Evolutionary conservation across 2,113 vertebrate genomes (phyloP), one percentile per base, ranked within the genome.

Genomic region (Lipophrys pholis): DNA sequence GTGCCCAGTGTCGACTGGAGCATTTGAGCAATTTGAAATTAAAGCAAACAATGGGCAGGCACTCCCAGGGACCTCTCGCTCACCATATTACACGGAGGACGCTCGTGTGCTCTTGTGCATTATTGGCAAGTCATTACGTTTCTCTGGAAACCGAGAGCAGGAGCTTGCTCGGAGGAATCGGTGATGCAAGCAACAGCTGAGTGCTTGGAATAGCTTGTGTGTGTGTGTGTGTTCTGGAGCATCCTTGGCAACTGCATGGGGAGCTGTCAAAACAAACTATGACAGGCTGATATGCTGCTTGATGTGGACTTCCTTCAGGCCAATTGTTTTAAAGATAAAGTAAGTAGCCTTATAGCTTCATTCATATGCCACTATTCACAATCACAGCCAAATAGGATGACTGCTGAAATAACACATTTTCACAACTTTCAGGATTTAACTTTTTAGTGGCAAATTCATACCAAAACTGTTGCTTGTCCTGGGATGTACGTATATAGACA

Each of bases 1-100:
- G 80, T 82, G 82, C 87, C 86, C 88, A 90, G 87, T 92, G 90
- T 92, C 85, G 90, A 92, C 89, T 91, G 84, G 84, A 91, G 92
- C 90, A 90, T 93, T 91, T 92, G 90, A 93, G 92, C 90, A 93
- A 92, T 92, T 91, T 92, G 90, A 92, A 93, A 93, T 93, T 93
- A 93, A 93, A 92, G 92, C 90, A 92, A 93, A 92, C 90, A 92
- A 92, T 87, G 87, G 89, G 86, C 81, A 87, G 89, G 85, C 92
- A 91, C 90, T 92, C 89, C 89, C 86, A 90, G 85, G 85, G 90
- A 91, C 92, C 92, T 93, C 89, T 92, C 82, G 83, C 87, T 92
- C 90, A 89, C 87, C 90, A 90, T 92, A 93, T 91, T 92, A 92
- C 89, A 91, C 78, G 81, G 92, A 91, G 90, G 86, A 92, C 83